Evolutionary conservation across 2,888 invertebrate genomes (phyloP).

Genomic region (Lasioglossum vierecki): DNA sequence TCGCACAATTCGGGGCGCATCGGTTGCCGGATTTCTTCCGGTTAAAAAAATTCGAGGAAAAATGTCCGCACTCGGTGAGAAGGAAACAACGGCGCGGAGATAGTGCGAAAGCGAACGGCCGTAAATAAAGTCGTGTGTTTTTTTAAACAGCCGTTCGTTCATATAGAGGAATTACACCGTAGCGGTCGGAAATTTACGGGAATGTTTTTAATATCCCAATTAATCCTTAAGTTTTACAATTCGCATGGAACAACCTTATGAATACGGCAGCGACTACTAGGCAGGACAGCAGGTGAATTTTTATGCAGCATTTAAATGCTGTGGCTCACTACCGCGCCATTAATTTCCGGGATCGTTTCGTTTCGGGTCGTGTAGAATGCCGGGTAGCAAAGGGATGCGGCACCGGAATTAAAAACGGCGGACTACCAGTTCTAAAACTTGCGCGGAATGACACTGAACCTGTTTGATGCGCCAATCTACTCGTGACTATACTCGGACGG

Average conservation of each 20-base stretch:
- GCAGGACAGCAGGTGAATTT: conserved; percentile 44
- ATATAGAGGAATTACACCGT: conserved; percentile 12
- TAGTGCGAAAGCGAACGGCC: background rate
- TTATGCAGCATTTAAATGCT: conserved; percentile 54
- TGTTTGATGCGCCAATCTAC: conserved; percentile 25
- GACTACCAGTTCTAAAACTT: conserved; percentile 35
- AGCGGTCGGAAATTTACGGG: background rate
- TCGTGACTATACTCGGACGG: background rate
- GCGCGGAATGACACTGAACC: background rate
- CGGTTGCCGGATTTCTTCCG: background rate
- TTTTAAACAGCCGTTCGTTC: conserved; percentile 8
- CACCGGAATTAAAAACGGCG: conserved; percentile 37
- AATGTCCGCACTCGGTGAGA: background rate
- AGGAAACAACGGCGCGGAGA: background rate
- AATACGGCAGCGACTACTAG: conserved; percentile 30
- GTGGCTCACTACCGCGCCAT: conserved; percentile 51
- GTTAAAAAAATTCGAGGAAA: background rate
- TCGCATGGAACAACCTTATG: conserved; percentile 46
- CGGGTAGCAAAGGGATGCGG: conserved; percentile 13
- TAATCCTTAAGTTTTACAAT: conserved; percentile 50
- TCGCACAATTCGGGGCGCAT: background rate
- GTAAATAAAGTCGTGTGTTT: conserved; percentile 12
- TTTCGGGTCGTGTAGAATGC: conserved; percentile 15
- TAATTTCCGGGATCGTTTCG: conserved; percentile 49
- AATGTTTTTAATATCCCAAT: conserved; percentile 31